Conservation (phyloP, 2,797 vertebrate genomes). For the Petrocephalus sullivani region DNA sequence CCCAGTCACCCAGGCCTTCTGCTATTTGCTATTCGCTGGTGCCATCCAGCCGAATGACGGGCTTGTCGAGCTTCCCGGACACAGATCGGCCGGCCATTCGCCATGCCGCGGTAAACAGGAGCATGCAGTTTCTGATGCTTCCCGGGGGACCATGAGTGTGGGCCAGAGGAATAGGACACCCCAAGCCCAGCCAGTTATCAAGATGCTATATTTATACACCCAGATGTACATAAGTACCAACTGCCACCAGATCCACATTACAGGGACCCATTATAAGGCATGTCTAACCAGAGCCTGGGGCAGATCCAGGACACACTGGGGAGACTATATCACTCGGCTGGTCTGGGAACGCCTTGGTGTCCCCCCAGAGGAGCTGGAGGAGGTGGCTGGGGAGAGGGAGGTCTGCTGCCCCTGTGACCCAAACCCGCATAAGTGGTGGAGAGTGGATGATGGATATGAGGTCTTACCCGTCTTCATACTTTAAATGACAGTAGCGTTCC, state of each 20-base stretch:
- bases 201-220: too few relatives aligned
- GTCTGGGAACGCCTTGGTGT: background rate
- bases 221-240: too few relatives aligned
- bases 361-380: background rate
- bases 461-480: background rate
- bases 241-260: too few relatives aligned
- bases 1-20: background rate
- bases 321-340: background rate
- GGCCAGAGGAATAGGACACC: background rate
- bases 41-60: background rate
- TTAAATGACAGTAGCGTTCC: background rate
- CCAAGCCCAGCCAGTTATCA: background rate
- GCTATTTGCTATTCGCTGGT: background rate
- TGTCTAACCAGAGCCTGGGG: background rate
- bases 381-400: background rate
- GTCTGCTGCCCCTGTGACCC: background rate
- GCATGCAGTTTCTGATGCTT: background rate
- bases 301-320: background rate
- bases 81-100: background rate
- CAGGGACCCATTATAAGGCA: background rate
- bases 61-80: background rate
- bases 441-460: background rate
- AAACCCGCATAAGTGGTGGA: background rate
- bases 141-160: background rate
- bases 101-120: background rate